Percentiles rank a stretch among this genome's conserved stretches.
phyloP scores from a whole-genome alignment of 2,797 vertebrate genomes.

The Gymnoscopelus microlampas region DNA sequence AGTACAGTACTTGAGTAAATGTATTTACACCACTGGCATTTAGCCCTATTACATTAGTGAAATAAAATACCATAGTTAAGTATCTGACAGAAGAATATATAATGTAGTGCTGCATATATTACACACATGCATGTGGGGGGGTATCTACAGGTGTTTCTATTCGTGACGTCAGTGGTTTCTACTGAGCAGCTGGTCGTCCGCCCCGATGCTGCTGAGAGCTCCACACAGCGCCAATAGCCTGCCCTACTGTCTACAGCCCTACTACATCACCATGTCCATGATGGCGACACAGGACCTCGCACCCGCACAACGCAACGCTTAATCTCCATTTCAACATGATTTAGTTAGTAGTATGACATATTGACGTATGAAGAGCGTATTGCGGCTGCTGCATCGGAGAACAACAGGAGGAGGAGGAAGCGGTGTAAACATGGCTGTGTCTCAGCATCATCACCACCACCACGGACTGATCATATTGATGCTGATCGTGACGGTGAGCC shows the following conservation, averaged over 20 bases:
- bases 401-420: slow-evolving; percentile 43
- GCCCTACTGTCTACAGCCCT: no score
- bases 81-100: no score
- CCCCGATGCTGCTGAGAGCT: no score
- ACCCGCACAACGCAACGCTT: not conserved
- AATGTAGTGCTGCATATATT: no score
- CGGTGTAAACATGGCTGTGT: slow-evolving; percentile 64
- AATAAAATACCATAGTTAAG: no score
- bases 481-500: slow-evolving; percentile 13
- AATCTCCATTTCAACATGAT: not conserved
- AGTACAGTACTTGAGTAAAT: no score
- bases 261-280: slow-evolving; percentile 69
- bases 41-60: no score
- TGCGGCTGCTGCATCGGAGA: slow-evolving; percentile 12
- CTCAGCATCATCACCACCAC: slow-evolving; percentile 54
- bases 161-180: slow-evolving; percentile 61
- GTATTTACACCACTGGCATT: no score
- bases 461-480: slow-evolving; percentile 23
- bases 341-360: not conserved
- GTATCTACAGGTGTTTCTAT: slow-evolving; percentile 24
- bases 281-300: not conserved
- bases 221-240: no score
- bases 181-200: slow-evolving; percentile 8
- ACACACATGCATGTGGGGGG: no score
- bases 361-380: not conserved